A percentile compares a stretch with the other conserved stretches of the same genome.
Conservation (phyloP, 2,888 invertebrate species). For the Aproaerema taeniolella region DNA sequence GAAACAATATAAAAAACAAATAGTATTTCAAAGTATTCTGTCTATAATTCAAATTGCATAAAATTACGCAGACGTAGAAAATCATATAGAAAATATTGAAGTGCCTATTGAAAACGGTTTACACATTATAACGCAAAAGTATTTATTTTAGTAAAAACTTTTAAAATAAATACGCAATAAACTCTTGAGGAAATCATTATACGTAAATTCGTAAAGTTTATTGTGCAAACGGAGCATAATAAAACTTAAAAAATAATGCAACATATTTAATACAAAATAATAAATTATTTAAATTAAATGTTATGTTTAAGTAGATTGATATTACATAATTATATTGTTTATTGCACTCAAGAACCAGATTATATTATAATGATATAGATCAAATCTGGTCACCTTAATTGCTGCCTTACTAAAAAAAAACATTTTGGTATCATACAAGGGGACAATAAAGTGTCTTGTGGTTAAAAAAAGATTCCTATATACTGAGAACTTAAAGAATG, state of each 20-base stretch:
- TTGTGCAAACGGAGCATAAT: conserved; percentile 34
- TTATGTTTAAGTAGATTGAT: conserved; percentile 21
- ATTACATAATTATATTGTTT: conserved; percentile 8
- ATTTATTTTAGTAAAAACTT: too few species aligned
- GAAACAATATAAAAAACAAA: too few species aligned
- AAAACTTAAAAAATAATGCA: conserved; percentile 22
- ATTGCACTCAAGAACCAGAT: not conserved
- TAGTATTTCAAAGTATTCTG: too few species aligned
- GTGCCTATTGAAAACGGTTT: too few species aligned
- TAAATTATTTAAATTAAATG: conserved; percentile 28
- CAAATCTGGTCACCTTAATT: conserved; percentile 1
- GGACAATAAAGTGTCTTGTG: conserved; percentile 4
- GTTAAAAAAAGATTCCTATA: not conserved
- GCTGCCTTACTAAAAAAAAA: conserved; percentile 12
- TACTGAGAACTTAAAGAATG: too few species aligned
- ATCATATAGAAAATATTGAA: too few species aligned
- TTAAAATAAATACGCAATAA: too few species aligned
- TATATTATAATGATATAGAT: not conserved
- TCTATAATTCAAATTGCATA: too few species aligned
- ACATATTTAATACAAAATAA: conserved; percentile 31
- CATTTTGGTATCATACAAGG: conserved; percentile 7
- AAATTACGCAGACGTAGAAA: too few species aligned
- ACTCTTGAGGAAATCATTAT: too few species aligned
- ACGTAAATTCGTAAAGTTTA: too few species aligned
- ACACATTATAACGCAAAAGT: too few species aligned